Percentiles rank a stretch among this genome's conserved stretches.
Conservation (phyloP, 2,888 invertebrate species). For the Pediacus dermestoides region DNA sequence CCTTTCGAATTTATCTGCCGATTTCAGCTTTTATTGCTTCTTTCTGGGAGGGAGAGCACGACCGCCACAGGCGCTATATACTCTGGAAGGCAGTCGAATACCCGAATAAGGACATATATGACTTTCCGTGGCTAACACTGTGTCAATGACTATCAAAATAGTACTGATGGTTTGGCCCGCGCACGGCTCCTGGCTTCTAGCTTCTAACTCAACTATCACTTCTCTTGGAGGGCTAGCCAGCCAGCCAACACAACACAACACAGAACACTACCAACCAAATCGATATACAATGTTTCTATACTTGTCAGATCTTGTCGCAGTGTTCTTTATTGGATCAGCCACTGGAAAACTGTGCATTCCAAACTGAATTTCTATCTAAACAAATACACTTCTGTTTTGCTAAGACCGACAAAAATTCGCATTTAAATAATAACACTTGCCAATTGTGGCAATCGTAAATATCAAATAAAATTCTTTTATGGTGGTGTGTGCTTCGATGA, state of each 20-base stretch:
- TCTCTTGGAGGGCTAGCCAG: conserved; percentile 2
- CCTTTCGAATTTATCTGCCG: conserved; percentile 47
- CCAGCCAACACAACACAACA: conserved; percentile 7
- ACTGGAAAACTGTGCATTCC: conserved; percentile 27
- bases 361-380: conserved; percentile 24
- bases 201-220: not conserved
- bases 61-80: conserved; percentile 12
- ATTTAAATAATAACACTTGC: conserved; percentile 5
- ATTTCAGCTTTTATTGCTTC: conserved; percentile 46
- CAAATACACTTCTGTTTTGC: conserved; percentile 24
- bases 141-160: conserved; percentile 16
- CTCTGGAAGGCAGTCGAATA: not conserved
- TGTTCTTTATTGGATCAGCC: conserved; percentile 29
- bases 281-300: conserved; percentile 27
- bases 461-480: no score
- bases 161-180: no score
- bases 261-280: conserved; percentile 15
- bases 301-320: conserved; percentile 32
- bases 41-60: conserved; percentile 32
- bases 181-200: conserved; percentile 11
- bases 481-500: no score
- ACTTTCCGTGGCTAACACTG: conserved; percentile 9
- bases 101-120: conserved; percentile 7
- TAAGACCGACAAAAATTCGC: conserved; percentile 19
- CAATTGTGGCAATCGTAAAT: not conserved